These are phyloP conservation scores for Falco punctatus DNA, from an alignment of 2,113 vertebrate species.

Conservation along the genomic window DNA sequence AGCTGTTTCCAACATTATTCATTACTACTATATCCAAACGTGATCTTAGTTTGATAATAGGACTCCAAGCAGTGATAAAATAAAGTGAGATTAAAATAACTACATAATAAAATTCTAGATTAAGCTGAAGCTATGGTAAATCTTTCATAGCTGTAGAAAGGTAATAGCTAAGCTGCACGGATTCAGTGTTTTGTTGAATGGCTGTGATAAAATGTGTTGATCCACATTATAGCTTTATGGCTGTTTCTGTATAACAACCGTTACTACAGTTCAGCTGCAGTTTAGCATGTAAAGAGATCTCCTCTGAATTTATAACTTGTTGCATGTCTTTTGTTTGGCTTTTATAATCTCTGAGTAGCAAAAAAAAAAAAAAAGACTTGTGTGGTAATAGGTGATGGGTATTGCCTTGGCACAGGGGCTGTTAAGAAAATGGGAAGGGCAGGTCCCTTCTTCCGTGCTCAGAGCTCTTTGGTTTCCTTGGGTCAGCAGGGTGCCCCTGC, in stretches of 20 bases:
- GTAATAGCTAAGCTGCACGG: neutral
- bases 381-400: neutral
- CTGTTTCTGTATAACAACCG: neutral
- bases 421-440: neutral
- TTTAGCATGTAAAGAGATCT: neutral
- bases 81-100: slow-evolving; percentile 56
- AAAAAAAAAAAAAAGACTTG: neutral
- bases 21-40: slow-evolving; percentile 4
- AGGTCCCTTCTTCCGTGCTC: neutral
- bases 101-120: slow-evolving; percentile 37
- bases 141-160: neutral
- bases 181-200: neutral
- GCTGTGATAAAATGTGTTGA: slow-evolving; percentile 31
- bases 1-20: neutral
- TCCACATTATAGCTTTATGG: slow-evolving; percentile 16
- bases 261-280: neutral
- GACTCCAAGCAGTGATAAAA: slow-evolving; percentile 42
- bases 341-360: neutral
- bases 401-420: neutral
- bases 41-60: slow-evolving; percentile 19
- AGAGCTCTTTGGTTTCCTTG: neutral
- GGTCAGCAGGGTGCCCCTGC: neutral
- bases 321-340: neutral
- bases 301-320: neutral
- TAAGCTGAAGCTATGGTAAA: slow-evolving; percentile 29